Percentiles rank a stretch among this genome's conserved stretches.
phyloP scores from a whole-genome alignment of 2,888 invertebrate genomes.

The Polymixis flavicincta region DNA sequence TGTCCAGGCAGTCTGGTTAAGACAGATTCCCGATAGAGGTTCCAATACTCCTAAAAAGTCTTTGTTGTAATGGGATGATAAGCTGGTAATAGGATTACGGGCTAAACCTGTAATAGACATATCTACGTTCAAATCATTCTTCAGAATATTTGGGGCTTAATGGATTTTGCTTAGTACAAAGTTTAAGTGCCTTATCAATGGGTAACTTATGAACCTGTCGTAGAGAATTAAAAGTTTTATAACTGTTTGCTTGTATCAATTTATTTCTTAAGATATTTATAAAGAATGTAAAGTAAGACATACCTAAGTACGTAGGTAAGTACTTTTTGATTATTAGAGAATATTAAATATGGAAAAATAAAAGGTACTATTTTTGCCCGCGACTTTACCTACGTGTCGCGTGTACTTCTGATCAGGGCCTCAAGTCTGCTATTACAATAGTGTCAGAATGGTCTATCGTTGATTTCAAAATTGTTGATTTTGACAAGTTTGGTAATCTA shows the following conservation, averaged over 20 bases:
- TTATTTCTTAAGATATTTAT: not conserved
- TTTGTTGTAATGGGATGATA: conserved; percentile 33
- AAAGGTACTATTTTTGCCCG: not conserved
- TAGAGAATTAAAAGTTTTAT: conserved; percentile 15
- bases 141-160: conserved; percentile 3
- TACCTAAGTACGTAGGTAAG: not conserved
- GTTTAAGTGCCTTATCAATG: conserved; percentile 26
- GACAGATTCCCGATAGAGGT: conserved; percentile 48
- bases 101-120: conserved; percentile 17
- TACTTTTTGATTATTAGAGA: not conserved
- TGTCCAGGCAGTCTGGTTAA: conserved; percentile 19
- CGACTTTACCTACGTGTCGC: no score
- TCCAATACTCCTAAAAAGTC: conserved; percentile 20
- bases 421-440: no score
- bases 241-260: conserved; percentile 13
- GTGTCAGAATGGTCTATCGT: no score
- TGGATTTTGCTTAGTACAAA: not conserved
- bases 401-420: no score
- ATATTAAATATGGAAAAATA: not conserved
- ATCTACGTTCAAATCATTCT: conserved; percentile 39
- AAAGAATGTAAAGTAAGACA: not conserved
- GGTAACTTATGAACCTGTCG: conserved; percentile 14
- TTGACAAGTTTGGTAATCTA: no score
- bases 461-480: no score
- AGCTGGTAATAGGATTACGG: conserved; percentile 37